Evolutionary conservation across 2,888 invertebrate genomes (phyloP).

Genomic region (Lasiommata megera): DNA sequence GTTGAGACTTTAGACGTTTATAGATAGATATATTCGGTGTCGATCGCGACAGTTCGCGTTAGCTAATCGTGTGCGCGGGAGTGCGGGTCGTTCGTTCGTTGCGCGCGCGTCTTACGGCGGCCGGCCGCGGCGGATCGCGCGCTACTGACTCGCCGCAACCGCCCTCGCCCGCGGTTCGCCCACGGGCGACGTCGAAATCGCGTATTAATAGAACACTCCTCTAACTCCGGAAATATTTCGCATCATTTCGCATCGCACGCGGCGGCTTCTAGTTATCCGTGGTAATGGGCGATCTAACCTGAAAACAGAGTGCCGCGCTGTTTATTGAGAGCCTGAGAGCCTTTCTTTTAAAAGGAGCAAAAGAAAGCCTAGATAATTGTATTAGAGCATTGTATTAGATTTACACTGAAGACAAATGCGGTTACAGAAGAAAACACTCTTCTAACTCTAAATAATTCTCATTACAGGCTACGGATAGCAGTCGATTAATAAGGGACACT

Average conservation of each 20-base stretch:
- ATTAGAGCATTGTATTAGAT: no score
- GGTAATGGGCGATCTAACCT: constrained; percentile 48
- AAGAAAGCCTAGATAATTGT: not conserved
- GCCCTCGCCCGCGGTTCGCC: constrained; percentile 74
- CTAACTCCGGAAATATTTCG: constrained; percentile 81
- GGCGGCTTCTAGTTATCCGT: constrained; percentile 63
- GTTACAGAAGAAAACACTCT: no score
- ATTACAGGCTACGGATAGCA: no score
- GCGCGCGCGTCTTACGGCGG: constrained; percentile 77
- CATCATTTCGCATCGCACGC: constrained; percentile 78
- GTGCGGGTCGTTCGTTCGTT: constrained; percentile 82
- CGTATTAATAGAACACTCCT: constrained; percentile 80
- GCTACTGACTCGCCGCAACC: constrained; percentile 67
- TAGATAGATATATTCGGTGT: constrained; percentile 45
- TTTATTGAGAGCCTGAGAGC: not conserved
- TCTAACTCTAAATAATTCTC: no score
- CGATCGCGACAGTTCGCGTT: constrained; percentile 56
- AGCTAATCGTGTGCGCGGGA: constrained; percentile 64
- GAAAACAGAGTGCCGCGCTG: constrained; percentile 24
- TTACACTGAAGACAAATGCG: no score
- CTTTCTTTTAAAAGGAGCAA: not conserved
- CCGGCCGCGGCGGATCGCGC: constrained; percentile 79
- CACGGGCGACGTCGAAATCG: constrained; percentile 74
- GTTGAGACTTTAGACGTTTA: not conserved
- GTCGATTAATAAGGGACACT: no score